Evolutionary conservation across 2,113 vertebrate genomes (phyloP).

Genomic region (Salminus brasiliensis): DNA sequence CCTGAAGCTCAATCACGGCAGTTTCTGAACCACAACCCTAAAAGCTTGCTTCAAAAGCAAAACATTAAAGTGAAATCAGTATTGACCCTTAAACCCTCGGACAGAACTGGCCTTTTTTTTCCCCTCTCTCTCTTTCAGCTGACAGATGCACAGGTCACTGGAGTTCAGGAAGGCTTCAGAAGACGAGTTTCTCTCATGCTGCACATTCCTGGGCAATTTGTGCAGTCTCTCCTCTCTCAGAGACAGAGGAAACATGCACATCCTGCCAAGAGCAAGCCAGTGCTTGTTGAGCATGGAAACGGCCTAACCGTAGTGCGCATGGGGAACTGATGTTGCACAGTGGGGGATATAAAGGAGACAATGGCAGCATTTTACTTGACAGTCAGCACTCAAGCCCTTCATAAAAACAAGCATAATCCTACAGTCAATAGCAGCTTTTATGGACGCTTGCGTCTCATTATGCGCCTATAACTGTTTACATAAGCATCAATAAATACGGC

Average conservation of each 20-base stretch:
- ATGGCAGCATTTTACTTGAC: not conserved
- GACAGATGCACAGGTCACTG: conserved; percentile 48
- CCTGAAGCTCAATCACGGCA: not conserved
- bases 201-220: conserved; percentile 67
- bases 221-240: conserved; percentile 59
- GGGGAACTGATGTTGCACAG: not conserved
- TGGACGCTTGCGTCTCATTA: not conserved
- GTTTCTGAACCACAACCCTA: too few species aligned
- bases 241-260: conserved; percentile 44
- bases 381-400: not conserved
- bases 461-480: not conserved
- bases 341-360: not conserved
- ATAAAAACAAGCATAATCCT: not conserved
- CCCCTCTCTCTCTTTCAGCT: too few species aligned
- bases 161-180: conserved; percentile 56
- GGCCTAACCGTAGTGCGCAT: conserved; percentile 54
- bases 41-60: not conserved
- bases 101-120: not conserved
- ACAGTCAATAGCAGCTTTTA: not conserved
- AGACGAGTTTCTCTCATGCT: conserved; percentile 62
- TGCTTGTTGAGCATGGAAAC: conserved; percentile 40
- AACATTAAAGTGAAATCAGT: conserved; percentile 3
- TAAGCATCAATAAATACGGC: not conserved
- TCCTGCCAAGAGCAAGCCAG: conserved; percentile 30
- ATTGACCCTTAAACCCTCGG: not conserved